A percentile compares a stretch with the other conserved stretches of the same genome.
Conservation (phyloP, 2,888 invertebrate genomes). For the Campoletis raptor region DNA sequence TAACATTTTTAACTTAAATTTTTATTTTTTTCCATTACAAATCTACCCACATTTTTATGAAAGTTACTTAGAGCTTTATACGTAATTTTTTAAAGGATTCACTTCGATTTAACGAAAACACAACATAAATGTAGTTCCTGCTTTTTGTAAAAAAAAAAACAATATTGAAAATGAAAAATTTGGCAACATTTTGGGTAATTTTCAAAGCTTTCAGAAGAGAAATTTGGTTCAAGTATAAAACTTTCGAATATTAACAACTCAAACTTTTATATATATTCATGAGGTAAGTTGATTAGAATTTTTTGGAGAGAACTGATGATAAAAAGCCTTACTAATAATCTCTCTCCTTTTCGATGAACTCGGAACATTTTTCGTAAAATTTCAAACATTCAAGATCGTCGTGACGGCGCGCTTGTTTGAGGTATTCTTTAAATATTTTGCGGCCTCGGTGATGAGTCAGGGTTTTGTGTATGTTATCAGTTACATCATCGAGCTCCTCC, state of each 20-base stretch:
- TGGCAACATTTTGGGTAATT: too few relatives aligned
- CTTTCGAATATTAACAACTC: background rate
- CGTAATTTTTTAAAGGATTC: too few relatives aligned
- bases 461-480: slow-evolving; percentile 77
- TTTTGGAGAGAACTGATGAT: background rate
- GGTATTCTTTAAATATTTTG: slow-evolving; percentile 75
- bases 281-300: background rate
- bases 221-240: background rate
- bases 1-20: background rate
- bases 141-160: too few relatives aligned
- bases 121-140: too few relatives aligned
- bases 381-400: slow-evolving; percentile 75
- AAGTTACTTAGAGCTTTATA: too few relatives aligned
- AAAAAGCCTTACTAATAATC: slow-evolving; percentile 70
- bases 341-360: slow-evolving; percentile 68
- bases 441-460: slow-evolving; percentile 73
- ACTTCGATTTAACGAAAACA: too few relatives aligned
- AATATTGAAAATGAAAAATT: too few relatives aligned
- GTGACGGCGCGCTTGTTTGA: slow-evolving; percentile 68
- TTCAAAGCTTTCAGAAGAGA: too few relatives aligned
- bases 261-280: background rate
- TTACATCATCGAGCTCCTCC: slow-evolving; percentile 77
- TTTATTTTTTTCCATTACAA: background rate
- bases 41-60: too few relatives aligned
- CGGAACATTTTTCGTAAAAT: slow-evolving; percentile 75